A percentile compares a stretch with the other conserved stretches of the same genome.
phyloP scores from a whole-genome alignment of 2,797 vertebrate genomes.

The Furcifer pardalis region DNA sequence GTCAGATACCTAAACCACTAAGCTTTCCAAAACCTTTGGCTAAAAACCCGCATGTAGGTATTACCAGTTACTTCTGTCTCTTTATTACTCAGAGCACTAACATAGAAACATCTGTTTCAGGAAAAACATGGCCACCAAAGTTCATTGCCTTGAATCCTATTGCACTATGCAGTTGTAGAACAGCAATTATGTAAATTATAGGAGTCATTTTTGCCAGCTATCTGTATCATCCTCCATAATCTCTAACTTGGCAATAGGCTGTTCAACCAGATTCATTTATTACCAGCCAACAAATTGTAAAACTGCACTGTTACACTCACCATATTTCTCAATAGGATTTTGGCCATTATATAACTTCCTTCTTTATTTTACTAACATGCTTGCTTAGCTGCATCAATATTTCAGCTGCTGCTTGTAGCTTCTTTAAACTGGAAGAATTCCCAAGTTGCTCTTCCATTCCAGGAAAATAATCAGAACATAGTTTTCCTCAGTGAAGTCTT shows the following conservation, averaged over 20 bases:
- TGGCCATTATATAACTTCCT: background rate
- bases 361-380: background rate
- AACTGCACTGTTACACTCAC: no score
- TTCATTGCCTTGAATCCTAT: no score
- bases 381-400: background rate
- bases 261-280: no score
- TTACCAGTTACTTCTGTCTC: background rate
- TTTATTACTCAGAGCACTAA: background rate
- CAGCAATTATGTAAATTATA: no score
- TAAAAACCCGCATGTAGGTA: background rate
- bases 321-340: no score
- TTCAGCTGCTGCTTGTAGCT: no score
- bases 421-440: background rate
- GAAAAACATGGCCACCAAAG: background rate
- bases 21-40: no score
- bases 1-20: no score
- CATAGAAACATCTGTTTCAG: background rate
- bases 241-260: background rate
- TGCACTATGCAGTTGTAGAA: no score
- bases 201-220: no score
- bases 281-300: no score
- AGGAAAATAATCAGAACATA: background rate
- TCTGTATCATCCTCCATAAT: no score
- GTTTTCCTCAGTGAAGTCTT: background rate
- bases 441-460: background rate